These are phyloP conservation scores for Ephestia elutella DNA, from an alignment of 1,140 invertebrate genomes.

Conservation along the genomic window DNA sequence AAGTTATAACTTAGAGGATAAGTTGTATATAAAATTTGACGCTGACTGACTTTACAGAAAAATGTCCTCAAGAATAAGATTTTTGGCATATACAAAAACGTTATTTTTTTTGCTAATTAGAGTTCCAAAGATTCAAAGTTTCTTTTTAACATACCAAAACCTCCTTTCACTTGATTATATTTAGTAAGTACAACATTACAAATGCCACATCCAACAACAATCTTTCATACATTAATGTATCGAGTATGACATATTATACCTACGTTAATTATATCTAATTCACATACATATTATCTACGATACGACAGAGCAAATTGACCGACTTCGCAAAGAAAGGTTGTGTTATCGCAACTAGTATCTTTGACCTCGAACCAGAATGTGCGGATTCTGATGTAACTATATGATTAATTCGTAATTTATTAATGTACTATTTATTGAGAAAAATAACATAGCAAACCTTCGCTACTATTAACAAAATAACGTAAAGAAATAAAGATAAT, in stretches of 20 bases:
- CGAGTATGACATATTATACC: background rate
- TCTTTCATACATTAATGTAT: background rate
- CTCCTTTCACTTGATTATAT: too few relatives aligned
- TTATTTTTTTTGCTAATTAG: too few relatives aligned
- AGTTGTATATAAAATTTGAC: too few relatives aligned
- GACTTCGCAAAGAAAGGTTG: slow-evolving; percentile 1
- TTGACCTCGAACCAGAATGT: background rate
- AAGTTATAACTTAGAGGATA: too few relatives aligned
- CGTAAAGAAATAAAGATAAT: too few relatives aligned
- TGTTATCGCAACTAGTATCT: slow-evolving; percentile 9
- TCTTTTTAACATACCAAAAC: too few relatives aligned
- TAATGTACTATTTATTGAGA: background rate
- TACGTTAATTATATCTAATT: slow-evolving; percentile 3
- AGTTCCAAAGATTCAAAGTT: too few relatives aligned
- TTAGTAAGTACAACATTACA: too few relatives aligned
- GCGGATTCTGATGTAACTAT: background rate
- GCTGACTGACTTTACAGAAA: too few relatives aligned
- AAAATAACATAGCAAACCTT: background rate
- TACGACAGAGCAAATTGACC: background rate
- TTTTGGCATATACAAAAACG: too few relatives aligned
- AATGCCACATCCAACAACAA: background rate
- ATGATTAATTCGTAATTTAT: background rate
- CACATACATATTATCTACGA: slow-evolving; percentile 6
- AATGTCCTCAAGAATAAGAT: too few relatives aligned
- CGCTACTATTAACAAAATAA: too few relatives aligned